A percentile compares a stretch with the other conserved stretches of the same genome.
Conservation (phyloP, 2,888 invertebrate species). For the Bimastos eiseni region DNA sequence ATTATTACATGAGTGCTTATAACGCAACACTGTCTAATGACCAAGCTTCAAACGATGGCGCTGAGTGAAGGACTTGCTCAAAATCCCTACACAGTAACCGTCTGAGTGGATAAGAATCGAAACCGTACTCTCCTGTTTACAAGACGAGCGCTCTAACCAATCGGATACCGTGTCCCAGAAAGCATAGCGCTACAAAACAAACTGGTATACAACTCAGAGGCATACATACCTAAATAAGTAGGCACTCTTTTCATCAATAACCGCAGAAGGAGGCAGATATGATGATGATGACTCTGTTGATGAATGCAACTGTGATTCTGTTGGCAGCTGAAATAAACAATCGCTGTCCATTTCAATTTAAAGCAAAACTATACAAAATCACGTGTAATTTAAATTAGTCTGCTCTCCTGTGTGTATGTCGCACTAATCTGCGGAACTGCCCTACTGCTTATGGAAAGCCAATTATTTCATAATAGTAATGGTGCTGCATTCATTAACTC, state of each 20-base stretch:
- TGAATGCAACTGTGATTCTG: not conserved
- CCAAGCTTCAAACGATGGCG: no score
- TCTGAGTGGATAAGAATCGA: no score
- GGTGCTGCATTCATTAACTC: no score
- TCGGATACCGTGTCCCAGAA: no score
- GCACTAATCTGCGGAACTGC: not conserved
- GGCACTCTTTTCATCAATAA: not conserved
- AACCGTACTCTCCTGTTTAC: no score
- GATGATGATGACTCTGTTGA: not conserved
- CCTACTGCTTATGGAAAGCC: not conserved
- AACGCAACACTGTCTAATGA: no score
- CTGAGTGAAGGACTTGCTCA: no score
- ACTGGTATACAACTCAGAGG: not conserved
- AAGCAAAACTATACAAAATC: not conserved
- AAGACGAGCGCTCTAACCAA: no score
- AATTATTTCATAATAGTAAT: not conserved
- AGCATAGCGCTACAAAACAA: not conserved
- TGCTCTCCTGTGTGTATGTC: not conserved
- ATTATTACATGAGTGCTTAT: no score
- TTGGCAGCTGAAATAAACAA: not conserved
- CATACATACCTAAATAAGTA: not conserved
- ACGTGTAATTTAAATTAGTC: slow-evolving; percentile 2
- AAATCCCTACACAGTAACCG: no score
- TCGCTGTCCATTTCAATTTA: not conserved
- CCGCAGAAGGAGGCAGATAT: not conserved